Percentiles rank a stretch among this genome's conserved stretches.
Evolutionary conservation across 2,797 vertebrate genomes (phyloP).

Genomic region (Sphaeramia orbicularis): DNA sequence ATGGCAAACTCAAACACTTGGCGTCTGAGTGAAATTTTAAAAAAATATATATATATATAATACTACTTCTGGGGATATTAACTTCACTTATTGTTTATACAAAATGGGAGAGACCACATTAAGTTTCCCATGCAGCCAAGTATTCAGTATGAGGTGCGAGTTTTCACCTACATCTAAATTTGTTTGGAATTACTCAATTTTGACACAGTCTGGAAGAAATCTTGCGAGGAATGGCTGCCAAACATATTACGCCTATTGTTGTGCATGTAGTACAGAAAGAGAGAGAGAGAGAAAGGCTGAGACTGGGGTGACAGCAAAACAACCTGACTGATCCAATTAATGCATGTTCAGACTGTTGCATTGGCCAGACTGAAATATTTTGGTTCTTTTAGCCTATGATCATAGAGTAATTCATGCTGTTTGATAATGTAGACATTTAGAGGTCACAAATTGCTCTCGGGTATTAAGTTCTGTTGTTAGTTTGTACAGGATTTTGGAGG

Average conservation of each 20-base stretch:
- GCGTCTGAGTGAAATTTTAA: slow-evolving; percentile 29
- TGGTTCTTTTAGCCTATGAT: neutral
- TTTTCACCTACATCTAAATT: slow-evolving; percentile 67
- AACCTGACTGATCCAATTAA: slow-evolving; percentile 7
- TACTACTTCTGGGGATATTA: slow-evolving; percentile 62
- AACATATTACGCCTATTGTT: slow-evolving; percentile 54
- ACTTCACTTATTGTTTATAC: slow-evolving; percentile 60
- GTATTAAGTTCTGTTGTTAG: neutral
- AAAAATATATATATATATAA: neutral
- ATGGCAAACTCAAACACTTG: slow-evolving; percentile 39
- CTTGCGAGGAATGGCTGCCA: slow-evolving; percentile 52
- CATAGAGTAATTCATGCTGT: neutral
- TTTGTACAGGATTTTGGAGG: neutral
- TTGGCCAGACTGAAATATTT: neutral
- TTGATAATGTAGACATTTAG: neutral
- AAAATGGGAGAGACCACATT: slow-evolving; percentile 53
- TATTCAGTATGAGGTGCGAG: slow-evolving; percentile 46
- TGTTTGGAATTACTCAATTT: slow-evolving; percentile 71
- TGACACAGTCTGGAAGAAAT: slow-evolving; percentile 67
- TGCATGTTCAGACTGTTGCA: slow-evolving; percentile 17
- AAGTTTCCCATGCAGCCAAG: slow-evolving; percentile 32
- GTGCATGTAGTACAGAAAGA: slow-evolving; percentile 25
- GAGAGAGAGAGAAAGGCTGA: slow-evolving; percentile 31
- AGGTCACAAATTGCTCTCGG: neutral
- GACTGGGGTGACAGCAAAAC: slow-evolving; percentile 18